Conservation (phyloP, 2,113 vertebrate species). For the Eudyptes chrysolophus region DNA sequence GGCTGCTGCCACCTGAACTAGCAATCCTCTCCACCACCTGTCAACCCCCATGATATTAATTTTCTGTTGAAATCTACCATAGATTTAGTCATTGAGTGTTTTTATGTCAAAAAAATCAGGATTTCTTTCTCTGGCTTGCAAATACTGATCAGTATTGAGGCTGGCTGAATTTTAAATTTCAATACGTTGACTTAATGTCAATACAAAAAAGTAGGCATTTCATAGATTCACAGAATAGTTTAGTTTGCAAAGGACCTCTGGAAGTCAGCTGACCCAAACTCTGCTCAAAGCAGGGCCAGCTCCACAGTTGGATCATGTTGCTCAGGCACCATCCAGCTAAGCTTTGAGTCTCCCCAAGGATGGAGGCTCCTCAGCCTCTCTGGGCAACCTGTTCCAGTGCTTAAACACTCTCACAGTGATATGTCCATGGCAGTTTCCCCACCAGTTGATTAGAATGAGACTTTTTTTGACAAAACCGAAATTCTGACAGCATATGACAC, state of each 20-base stretch:
- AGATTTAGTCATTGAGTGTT: fast-evolving
- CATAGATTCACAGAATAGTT: not conserved
- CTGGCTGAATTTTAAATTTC: not conserved
- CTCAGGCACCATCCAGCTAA: not conserved
- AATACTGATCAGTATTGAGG: not conserved
- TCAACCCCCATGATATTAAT: not conserved
- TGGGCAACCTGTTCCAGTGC: not conserved
- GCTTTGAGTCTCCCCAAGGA: not conserved
- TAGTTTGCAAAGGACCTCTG: not conserved
- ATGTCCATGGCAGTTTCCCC: not conserved
- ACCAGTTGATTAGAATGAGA: not conserved
- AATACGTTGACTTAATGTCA: not conserved
- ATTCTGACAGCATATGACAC: not conserved
- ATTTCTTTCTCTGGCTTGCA: not conserved
- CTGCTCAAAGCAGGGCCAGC: not conserved
- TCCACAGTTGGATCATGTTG: not conserved
- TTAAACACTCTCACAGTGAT: not conserved
- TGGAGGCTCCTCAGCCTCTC: not conserved
- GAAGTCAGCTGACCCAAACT: not conserved
- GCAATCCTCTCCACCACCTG: not conserved
- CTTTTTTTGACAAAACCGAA: not conserved
- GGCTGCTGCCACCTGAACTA: not conserved
- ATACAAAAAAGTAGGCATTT: not conserved
- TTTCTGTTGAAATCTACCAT: not conserved
- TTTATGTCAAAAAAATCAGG: not conserved